Base-by-base conservation (phyloP, 2,888 invertebrate genomes). In the Sturmia bella region DNA sequence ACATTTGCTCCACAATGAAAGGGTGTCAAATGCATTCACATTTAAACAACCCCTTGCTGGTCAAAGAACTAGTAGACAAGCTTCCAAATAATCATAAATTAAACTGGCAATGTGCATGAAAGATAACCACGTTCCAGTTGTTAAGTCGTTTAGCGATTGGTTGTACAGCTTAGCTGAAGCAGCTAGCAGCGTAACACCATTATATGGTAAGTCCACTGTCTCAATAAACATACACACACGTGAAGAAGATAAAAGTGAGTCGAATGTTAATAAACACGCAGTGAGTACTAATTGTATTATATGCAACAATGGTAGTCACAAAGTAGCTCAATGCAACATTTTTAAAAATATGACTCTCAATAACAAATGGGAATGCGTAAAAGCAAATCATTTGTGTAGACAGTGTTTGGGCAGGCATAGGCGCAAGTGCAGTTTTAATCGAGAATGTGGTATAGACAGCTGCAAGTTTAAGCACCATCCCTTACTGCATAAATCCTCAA, bases 1-100 rank as follows among this genome's bases (percentile, higher is more conserved):
- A 73, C n/a, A 73, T 72, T 27, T 72, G 73, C 17, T 66, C 77
- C 3, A 70, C 79, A 27, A 69, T 72, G 72, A 66, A 43, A 24
- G 66, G 66, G 9, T 72, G 78, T 24, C 79, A 73, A 11, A 24
- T 79, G 39, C 15, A 59, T 4, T 45, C 52, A 3, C 73, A 78
- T 21, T 37, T 78, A 4, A 43, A 50, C 13, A 77, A 77, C 41
- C 72, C 66, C 11, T 13, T 72, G 27, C 21, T 79, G 17, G 79
- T 72, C 7, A 79, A 73, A 43, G 61, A 79, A 32, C 21, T 72
- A 7, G 57, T 77, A 2, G 77, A 70, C n/a, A 75, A 75, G 37
- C 66, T 66, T 13, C 66, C 57, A n/a, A 54, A 54, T 21, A 52
- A 41, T 11, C 27, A 66, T 54, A 81, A 72, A 45, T 24, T 74